A percentile compares a stretch with the other conserved stretches of the same genome.
Evolutionary conservation across 35 echinoderm and acorn worm species (phyloP).

Genomic region (Heliocidaris erythrogramma): DNA sequence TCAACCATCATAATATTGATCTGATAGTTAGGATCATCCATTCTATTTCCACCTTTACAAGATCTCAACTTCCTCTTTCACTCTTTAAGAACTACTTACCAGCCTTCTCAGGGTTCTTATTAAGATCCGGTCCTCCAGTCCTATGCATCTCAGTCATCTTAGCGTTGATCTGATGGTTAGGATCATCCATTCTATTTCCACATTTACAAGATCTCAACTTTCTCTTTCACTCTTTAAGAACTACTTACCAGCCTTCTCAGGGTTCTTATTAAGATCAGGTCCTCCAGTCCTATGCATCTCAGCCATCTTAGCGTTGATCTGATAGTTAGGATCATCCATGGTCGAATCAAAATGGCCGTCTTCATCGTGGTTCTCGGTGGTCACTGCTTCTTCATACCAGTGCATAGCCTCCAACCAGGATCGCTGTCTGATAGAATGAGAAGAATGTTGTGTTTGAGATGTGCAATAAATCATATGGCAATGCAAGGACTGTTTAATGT

Average conservation of each 20-base stretch:
- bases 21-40: constrained; percentile 65
- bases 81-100: constrained; percentile 55
- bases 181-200: constrained; percentile 62
- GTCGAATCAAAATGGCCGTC: constrained; percentile 80
- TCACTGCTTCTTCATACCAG: constrained; percentile 78
- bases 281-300: constrained; percentile 81
- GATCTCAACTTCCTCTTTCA: background rate
- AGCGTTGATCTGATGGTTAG: constrained; percentile 61
- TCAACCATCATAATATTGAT: constrained; percentile 67
- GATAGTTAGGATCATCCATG: constrained; percentile 77
- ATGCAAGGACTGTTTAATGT: too few relatives aligned
- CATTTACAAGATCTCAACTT: background rate
- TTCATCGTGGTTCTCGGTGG: constrained; percentile 59
- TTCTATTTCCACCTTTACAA: constrained; percentile 51
- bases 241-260: constrained; percentile 79
- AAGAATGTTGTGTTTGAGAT: background rate
- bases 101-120: constrained; percentile 73
- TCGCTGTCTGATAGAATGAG: constrained; percentile 45
- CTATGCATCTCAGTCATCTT: constrained; percentile 71
- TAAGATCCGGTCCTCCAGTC: constrained; percentile 65
- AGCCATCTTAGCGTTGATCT: constrained; percentile 71
- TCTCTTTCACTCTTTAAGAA: background rate
- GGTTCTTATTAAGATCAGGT: constrained; percentile 72
- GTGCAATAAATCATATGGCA: too few relatives aligned
- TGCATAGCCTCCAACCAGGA: constrained; percentile 84